Evolutionary conservation across 1,140 invertebrate species (phyloP), one percentile per base, ranked within the genome.

Genomic region (Lasaia peninsularis): DNA sequence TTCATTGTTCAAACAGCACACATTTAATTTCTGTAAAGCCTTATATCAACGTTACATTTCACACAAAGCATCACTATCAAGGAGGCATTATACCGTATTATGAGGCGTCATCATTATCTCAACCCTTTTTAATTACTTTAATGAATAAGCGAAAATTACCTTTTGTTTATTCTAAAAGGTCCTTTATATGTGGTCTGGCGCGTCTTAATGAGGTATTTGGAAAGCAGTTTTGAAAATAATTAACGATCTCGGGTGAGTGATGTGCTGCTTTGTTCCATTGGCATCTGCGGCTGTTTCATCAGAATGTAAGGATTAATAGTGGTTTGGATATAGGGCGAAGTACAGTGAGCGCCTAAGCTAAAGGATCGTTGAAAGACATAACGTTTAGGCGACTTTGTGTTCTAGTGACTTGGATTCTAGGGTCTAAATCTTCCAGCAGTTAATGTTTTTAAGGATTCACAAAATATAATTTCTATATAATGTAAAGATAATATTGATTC

Each of bases 131-230:
- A 78, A 78, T 76, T 74, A 76, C 72, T 73, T 75, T 71, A 76
- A 71, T 79, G 76, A 79, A 75, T 77, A 76, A 79, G 76, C 76
- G 69, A 77, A 79, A 73, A 78, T 79, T 75, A 73, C 69, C 72
- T 77, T 75, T 77, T 77, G 74, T 79, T 66, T 72, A 67, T 67
- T 75, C 69, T 62, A 51, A 67, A 67, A 71, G 60, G 58, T 61
- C 65, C 71, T 75, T 79, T 76, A 75, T 75, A 65, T 69, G 63
- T 54, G 65, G 16, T 32, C 48, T 66, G 61, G 64, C 62, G 60
- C 64, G 67, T 68, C 69, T 62, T 71, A 71, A 71, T 71, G 69
- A 71, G 69, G 61, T 68, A 66, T 66, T 65, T 56, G 62, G 63
- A 70, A 66, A 58, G 58, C 58, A 56, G 59, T 68, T 71, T 71